Percentiles rank a stretch among this genome's conserved stretches.
Evolutionary conservation across 2,797 vertebrate genomes (phyloP).

Genomic region (Manis crassicaudata): DNA sequence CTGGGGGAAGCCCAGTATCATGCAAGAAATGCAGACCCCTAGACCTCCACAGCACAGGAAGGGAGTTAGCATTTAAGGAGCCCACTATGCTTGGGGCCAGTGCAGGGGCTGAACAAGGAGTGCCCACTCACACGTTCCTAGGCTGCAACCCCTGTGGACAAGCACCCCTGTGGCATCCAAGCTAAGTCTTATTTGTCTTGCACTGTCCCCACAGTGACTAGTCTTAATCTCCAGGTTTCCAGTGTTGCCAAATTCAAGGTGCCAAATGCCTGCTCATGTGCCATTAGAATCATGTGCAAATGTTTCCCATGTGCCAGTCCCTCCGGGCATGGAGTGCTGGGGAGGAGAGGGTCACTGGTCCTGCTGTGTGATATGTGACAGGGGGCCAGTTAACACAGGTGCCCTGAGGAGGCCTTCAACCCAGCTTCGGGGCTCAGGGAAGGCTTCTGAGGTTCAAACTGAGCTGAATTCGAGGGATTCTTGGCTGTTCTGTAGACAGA

Average conservation of each 20-base stretch:
- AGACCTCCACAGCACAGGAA: fast-evolving
- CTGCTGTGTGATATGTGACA: fast-evolving
- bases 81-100: neutral
- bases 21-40: fast-evolving
- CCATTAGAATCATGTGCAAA: neutral
- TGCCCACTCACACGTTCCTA: fast-evolving
- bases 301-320: neutral
- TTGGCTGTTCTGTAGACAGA: fast-evolving
- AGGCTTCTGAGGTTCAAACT: neutral
- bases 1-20: neutral
- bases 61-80: neutral
- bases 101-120: fast-evolving
- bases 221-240: neutral
- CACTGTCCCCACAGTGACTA: neutral
- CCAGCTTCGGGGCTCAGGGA: neutral
- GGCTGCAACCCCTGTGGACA: fast-evolving
- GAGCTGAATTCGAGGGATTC: neutral
- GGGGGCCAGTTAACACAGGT: neutral
- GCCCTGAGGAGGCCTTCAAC: neutral
- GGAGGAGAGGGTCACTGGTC: neutral
- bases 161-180: fast-evolving
- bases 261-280: too few relatives aligned
- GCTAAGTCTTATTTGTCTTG: neutral
- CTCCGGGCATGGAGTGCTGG: neutral
- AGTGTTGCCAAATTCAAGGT: too few relatives aligned